Evolutionary conservation across 2,888 invertebrate genomes (phyloP).

Genomic region (Torymus aiolomorphi): DNA sequence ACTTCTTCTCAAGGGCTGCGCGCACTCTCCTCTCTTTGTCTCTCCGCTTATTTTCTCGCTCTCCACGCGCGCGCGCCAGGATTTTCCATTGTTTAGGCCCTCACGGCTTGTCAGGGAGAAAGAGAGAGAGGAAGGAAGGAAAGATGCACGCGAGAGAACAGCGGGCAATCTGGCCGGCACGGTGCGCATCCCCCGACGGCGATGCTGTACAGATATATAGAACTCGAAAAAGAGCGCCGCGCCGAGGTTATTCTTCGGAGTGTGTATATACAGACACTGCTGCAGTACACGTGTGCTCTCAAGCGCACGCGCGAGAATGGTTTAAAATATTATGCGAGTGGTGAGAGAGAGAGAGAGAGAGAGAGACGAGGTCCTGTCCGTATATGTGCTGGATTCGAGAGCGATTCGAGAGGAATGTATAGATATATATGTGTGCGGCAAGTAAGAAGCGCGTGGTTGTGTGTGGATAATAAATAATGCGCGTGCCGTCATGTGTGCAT

Average conservation of each 20-base stretch:
- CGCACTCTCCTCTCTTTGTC: slow-evolving; percentile 19
- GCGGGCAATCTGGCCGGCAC: slow-evolving; percentile 47
- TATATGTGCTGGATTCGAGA: too few species aligned
- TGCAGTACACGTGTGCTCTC: not conserved
- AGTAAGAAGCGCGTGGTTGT: too few species aligned
- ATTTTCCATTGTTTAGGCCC: slow-evolving; percentile 51
- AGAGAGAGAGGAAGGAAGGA: slow-evolving; percentile 13
- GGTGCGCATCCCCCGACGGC: slow-evolving; percentile 46
- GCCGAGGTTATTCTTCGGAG: too few species aligned
- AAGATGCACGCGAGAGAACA: slow-evolving; percentile 41
- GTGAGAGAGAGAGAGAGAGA: too few species aligned
- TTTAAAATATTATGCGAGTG: slow-evolving; percentile 11
- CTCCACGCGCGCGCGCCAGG: slow-evolving; percentile 20
- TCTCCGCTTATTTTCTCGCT: slow-evolving; percentile 32
- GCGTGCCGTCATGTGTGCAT: not conserved
- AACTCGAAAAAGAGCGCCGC: too few species aligned
- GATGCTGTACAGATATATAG: not conserved
- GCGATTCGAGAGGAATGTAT: too few species aligned
- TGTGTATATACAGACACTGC: too few species aligned
- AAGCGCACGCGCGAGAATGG: not conserved
- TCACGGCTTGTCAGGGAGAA: not conserved
- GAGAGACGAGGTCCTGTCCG: too few species aligned
- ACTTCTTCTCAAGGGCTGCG: slow-evolving; percentile 30
- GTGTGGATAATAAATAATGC: too few species aligned
- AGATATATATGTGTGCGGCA: too few species aligned